These are phyloP conservation scores for Limnothrissa miodon DNA, from an alignment of 2,113 vertebrate species.

Conservation along the genomic window DNA sequence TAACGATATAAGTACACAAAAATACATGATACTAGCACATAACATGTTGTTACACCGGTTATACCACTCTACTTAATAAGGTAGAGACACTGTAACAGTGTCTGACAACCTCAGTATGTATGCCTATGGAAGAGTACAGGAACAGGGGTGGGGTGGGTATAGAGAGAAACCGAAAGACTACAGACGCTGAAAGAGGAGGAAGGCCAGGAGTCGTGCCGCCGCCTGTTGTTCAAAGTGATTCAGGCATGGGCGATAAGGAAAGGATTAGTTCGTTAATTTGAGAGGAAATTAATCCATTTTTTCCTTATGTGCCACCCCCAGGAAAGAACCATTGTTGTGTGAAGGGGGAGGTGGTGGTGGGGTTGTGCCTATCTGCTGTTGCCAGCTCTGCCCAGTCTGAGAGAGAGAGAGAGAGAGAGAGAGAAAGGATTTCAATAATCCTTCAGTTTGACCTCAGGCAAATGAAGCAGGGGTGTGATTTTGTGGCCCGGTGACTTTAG, in stretches of 20 bases:
- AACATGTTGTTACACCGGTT: no score
- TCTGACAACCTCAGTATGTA: background rate
- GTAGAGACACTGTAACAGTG: no score
- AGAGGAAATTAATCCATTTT: constrained; percentile 70
- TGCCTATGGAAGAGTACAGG: background rate
- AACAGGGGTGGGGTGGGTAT: no score
- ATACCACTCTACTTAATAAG: no score
- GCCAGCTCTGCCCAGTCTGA: background rate
- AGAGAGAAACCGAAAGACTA: background rate
- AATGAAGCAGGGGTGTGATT: background rate
- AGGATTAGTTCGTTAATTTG: constrained; percentile 58
- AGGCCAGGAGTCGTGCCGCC: background rate
- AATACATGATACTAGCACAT: no score
- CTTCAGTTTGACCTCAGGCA: background rate
- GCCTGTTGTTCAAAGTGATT: constrained; percentile 2
- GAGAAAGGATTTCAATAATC: constrained; percentile 14
- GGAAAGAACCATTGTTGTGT: background rate
- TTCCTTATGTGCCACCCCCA: constrained; percentile 28
- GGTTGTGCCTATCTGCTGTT: background rate
- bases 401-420: background rate
- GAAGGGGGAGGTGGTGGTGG: background rate
- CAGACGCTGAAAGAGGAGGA: background rate
- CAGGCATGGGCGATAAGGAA: background rate
- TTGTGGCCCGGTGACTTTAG: background rate
- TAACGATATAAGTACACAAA: no score